Evolutionary conservation across 2,797 vertebrate species (phyloP), one percentile per base, ranked within the genome.

Genomic region (Alcedo atthis): DNA sequence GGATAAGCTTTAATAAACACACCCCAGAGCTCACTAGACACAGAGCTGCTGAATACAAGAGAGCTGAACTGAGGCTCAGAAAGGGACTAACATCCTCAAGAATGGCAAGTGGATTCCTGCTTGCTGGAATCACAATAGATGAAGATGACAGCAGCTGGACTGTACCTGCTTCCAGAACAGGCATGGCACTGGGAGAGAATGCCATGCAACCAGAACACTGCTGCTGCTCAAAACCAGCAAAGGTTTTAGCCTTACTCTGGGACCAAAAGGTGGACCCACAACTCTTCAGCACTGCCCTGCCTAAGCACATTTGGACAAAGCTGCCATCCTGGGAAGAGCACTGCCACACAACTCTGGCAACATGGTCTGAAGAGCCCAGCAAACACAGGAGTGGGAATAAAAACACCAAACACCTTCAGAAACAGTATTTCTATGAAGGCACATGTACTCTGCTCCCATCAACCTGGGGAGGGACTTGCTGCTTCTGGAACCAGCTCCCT

Each of bases 331-430:
- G n/a, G 46, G 40, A 61, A 40, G 8, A 42, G 61, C 24, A 4
- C 66, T 32, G 32, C 42, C 17, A 9, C 3, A 4, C 49, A n/a
- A 7, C 59, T 61, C 42, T 35, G 4, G 22, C 55, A 46, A 25
- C n/a, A 40, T 0, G 0, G 19, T 2, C 35, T 42, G 54, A 32
- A 54, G 26, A 28, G 68, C 6, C 30, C 0, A 0, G 61, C 17
- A 70, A 82, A 20, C 13, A 11, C 54, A 37, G 46, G 11, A 57
- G 9, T 2, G 25, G 46, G 58, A 81, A 26, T 3, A 49, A 61
- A 91, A 70, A 1, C 14, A 24, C 20, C 49, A 46, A 18, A 7
- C 4, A 3, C 8, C 11, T 37, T 48, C 15, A 20, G 3, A 16
- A 67, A 42, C 4, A 5, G 22, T 42, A 3, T 5, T 53, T 22